phyloP scores from a whole-genome alignment of 2,113 vertebrate genomes.

The Chinchilla lanigera region DNA sequence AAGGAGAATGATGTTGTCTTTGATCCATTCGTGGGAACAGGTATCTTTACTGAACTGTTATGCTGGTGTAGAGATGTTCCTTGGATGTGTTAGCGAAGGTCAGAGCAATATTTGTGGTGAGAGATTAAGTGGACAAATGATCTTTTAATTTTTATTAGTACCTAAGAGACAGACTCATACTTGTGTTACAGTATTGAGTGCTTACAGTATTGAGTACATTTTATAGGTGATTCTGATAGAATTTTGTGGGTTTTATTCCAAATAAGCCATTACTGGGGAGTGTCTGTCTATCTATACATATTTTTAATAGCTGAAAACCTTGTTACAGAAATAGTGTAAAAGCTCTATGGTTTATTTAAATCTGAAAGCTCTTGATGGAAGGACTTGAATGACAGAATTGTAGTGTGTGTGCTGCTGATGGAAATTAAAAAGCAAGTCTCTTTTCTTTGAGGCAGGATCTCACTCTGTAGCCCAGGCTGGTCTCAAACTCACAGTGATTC shows the following conservation, averaged over 20 bases:
- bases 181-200: neutral
- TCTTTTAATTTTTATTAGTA: neutral
- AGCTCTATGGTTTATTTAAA: constrained; percentile 26
- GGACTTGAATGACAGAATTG: neutral
- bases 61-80: neutral
- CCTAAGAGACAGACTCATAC: neutral
- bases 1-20: constrained; percentile 95
- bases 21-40: constrained; percentile 99
- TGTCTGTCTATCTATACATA: constrained; percentile 59
- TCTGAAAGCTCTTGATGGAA: constrained; percentile 7
- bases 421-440: neutral
- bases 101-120: neutral
- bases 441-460: too few relatives aligned
- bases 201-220: neutral
- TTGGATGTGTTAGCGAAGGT: constrained; percentile 37
- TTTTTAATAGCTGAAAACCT: constrained; percentile 18
- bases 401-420: neutral
- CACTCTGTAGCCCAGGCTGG: too few relatives aligned
- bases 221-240: neutral
- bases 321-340: neutral
- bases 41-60: constrained; percentile 83
- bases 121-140: constrained; percentile 10
- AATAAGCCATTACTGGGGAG: constrained; percentile 76
- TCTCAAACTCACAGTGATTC: too few relatives aligned
- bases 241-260: constrained; percentile 31